Evolutionary conservation across 2,888 invertebrate species (phyloP), one percentile per base, ranked within the genome.

Genomic region (Sarcophaga caerulescens): DNA sequence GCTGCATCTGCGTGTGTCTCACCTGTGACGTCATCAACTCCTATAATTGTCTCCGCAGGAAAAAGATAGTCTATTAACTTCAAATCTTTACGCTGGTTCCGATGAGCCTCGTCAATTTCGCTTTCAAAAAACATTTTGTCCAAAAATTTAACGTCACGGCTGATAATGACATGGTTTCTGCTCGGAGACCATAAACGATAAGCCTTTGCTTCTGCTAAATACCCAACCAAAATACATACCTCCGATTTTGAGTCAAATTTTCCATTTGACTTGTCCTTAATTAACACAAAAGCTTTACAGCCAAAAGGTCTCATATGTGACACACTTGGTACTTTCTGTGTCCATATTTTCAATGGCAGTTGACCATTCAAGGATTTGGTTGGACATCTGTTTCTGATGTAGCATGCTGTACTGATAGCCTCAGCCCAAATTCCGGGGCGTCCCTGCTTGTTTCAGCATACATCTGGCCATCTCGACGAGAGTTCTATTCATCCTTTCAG

Each of bases 391-490:
- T 80, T 86, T 62, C 82, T 60, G 12, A 78, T 83, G 52, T 87
- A 88, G 17, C 83, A 84, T 11, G 87, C 75, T 12, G 87, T 83
- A 52, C 85, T 85, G 3, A 87, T 68, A 17, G 85, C 81, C 3
- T 70, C 52, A 35, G 84, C 85, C 85, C 87, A 86, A 80, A 86
- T 45, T 17, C n/a, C 82, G 57, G 10, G 81, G 81, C 14, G 68
- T 73, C 23, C 69, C 63, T 19, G 89, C 76, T 52, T 90, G 83
- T 1, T 88, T 79, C 78, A 92, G 47, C 77, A 78, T 68, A 63
- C 88, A 89, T 23, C 88, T 77, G n/a, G 88, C 87, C 85, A 86
- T 88, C 45, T 88, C 89, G 1, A 88, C 76, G 0, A 89, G 80
- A 10, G 88, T 88, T 57, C 88, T 80, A 19, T 89, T 89, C 74